A percentile compares a stretch with the other conserved stretches of the same genome.
Conservation (phyloP, 2,113 vertebrate species). For the Myrmecobius fasciatus region DNA sequence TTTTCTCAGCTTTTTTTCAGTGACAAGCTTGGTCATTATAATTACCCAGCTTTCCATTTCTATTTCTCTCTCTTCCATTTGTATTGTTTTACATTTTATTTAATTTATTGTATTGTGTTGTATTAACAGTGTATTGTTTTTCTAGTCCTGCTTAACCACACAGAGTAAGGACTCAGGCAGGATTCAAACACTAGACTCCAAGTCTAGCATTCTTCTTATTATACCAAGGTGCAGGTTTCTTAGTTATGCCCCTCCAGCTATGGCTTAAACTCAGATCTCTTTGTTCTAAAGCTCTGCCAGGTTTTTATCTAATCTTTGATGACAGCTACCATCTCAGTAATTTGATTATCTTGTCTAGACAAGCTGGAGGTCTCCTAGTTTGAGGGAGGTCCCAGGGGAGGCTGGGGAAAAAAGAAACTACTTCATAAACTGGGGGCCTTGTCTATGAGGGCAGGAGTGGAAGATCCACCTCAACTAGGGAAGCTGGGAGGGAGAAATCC, state of each 20-base stretch:
- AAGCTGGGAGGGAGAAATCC: neutral
- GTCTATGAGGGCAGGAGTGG: neutral
- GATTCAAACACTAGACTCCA: neutral
- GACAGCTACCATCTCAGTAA: neutral
- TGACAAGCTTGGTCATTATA: neutral
- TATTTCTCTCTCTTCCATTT: neutral
- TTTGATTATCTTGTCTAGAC: neutral
- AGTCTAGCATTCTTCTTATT: neutral
- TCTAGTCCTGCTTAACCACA: neutral
- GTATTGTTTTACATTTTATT: neutral
- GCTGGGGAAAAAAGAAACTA: neutral
- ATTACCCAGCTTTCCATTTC: neutral
- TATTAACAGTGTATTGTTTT: neutral
- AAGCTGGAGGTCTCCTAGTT: neutral
- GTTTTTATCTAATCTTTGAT: neutral
- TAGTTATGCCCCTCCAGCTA: neutral
- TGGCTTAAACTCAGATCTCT: neutral
- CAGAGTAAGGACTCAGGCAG: neutral
- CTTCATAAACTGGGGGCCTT: neutral
- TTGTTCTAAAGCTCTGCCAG: neutral
- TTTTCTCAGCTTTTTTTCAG: neutral
- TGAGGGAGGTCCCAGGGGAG: neutral
- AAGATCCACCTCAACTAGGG: neutral
- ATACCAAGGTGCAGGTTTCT: neutral
- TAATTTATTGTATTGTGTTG: too few species aligned